These are phyloP conservation scores for Loris lydekkerianus DNA, from an alignment of 2,797 vertebrate species.

Conservation along the genomic window DNA sequence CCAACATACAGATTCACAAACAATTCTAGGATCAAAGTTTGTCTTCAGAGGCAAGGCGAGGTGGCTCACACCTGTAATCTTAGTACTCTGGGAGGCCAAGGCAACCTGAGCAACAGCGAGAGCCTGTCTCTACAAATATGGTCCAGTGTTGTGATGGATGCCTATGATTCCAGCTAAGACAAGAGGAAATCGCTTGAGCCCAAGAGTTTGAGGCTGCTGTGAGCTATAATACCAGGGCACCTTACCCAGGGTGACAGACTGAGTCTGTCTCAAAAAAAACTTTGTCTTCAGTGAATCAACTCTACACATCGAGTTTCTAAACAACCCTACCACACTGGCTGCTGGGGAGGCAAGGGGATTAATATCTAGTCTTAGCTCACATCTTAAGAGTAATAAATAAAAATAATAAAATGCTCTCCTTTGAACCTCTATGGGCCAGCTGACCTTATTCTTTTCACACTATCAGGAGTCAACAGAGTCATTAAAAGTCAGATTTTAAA, in stretches of 20 bases:
- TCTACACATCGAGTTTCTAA: slow-evolving; percentile 60
- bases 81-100: too few relatives aligned
- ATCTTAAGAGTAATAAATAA: slow-evolving; percentile 69
- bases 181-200: too few relatives aligned
- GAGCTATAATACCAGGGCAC: too few relatives aligned
- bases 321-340: slow-evolving; percentile 55
- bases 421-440: slow-evolving; percentile 71
- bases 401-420: slow-evolving; percentile 78
- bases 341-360: slow-evolving; percentile 61
- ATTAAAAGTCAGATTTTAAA: slow-evolving; percentile 79
- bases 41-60: not conserved
- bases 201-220: too few relatives aligned
- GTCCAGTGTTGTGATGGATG: too few relatives aligned
- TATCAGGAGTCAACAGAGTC: slow-evolving; percentile 79
- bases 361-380: slow-evolving; percentile 72
- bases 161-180: too few relatives aligned
- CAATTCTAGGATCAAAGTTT: slow-evolving; percentile 61
- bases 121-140: too few relatives aligned
- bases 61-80: too few relatives aligned
- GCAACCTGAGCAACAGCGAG: too few relatives aligned
- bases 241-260: too few relatives aligned
- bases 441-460: slow-evolving; percentile 81
- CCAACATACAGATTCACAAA: slow-evolving; percentile 32
- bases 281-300: slow-evolving; percentile 57
- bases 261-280: not conserved